Conservation (phyloP, 2,113 vertebrate genomes). For the Microcebus ravelobensis region DNA sequence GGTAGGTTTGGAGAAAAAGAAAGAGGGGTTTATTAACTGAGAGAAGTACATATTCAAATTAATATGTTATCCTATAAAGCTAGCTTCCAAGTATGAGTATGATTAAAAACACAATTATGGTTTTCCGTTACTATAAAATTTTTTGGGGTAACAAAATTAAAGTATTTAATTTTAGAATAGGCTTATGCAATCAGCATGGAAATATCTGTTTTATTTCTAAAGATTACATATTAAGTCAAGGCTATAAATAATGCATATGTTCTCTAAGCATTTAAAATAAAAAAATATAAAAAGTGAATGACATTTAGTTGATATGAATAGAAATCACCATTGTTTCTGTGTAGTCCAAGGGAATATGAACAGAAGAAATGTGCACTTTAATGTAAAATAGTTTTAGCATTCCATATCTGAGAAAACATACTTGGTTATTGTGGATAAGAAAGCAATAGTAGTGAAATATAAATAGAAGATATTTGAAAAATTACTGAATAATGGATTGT, state of each 20-base stretch:
- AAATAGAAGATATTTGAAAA: neutral
- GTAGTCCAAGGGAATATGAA: neutral
- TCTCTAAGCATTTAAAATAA: constrained; percentile 21
- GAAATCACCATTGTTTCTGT: neutral
- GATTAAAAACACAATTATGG: constrained; percentile 59
- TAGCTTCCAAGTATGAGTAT: constrained; percentile 1
- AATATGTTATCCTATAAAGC: neutral
- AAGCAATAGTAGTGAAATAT: neutral
- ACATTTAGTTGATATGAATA: neutral
- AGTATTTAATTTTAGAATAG: constrained; percentile 57
- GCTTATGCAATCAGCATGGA: neutral
- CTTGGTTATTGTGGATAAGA: neutral
- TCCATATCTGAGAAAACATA: neutral
- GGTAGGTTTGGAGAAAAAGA: neutral
- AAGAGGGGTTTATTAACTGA: neutral
- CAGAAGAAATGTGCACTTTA: neutral
- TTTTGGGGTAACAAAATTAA: constrained; percentile 40
- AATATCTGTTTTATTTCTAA: neutral
- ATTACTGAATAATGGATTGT: neutral
- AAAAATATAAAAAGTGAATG: neutral
- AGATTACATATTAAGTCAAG: constrained; percentile 4
- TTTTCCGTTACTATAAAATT: constrained; percentile 38
- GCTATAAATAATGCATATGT: neutral
- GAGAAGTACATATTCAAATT: constrained; percentile 10
- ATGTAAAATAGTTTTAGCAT: neutral